phyloP scores from a whole-genome alignment of 2,888 invertebrate genomes.

The Hetaerina titia region DNA sequence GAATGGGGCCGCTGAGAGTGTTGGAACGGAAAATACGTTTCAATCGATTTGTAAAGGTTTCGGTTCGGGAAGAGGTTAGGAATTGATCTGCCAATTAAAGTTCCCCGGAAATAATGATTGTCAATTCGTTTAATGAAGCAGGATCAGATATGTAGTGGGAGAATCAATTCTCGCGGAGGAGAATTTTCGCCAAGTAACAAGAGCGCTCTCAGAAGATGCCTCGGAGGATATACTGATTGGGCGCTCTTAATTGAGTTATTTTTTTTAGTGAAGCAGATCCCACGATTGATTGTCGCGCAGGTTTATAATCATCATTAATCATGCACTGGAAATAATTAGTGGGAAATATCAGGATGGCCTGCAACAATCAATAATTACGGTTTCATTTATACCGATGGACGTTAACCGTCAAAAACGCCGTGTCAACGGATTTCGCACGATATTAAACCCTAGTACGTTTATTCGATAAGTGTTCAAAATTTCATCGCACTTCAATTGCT shows the following conservation, averaged over 20 bases:
- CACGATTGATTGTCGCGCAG: background rate
- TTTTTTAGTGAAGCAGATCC: background rate
- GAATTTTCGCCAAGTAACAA: background rate
- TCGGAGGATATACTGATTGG: constrained; percentile 10
- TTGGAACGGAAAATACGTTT: background rate
- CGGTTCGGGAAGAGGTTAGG: background rate
- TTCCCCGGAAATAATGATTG: constrained; percentile 58
- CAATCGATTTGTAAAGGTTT: constrained; percentile 21
- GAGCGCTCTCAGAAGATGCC: background rate
- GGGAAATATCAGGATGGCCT: background rate
- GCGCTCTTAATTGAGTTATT: background rate
- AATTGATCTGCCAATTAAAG: constrained; percentile 62
- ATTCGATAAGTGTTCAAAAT: no score
- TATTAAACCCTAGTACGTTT: no score
- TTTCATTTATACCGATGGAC: background rate
- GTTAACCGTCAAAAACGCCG: background rate
- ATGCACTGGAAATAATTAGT: background rate
- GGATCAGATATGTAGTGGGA: constrained; percentile 41
- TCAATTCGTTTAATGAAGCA: constrained; percentile 61
- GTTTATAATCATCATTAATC: constrained; percentile 7
- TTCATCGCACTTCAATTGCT: no score
- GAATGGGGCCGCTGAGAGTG: background rate
- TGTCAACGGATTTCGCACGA: background rate
- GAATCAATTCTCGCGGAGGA: constrained; percentile 44
- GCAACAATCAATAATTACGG: background rate